Percentiles rank a stretch among this genome's conserved stretches.
Conservation (phyloP, 2,888 invertebrate species). For the Rambutsinella grinnellia region DNA sequence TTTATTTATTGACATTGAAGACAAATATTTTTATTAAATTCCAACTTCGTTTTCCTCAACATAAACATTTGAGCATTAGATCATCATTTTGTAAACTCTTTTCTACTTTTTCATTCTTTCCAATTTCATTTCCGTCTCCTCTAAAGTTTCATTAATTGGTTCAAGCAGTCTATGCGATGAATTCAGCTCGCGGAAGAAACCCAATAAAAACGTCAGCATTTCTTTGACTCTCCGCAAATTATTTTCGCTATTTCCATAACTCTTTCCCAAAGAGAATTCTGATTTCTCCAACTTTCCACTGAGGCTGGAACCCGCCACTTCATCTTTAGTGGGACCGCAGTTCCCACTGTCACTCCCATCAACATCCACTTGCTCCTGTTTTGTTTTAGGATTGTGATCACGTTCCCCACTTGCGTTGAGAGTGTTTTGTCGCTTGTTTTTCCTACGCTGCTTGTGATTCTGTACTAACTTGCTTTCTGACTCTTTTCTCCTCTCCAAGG, state of each 20-base stretch:
- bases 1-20: neutral
- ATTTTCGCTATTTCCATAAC: conserved; percentile 1
- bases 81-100: neutral
- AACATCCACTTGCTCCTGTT: neutral
- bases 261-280: neutral
- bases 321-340: too few species aligned
- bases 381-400: conserved; percentile 7
- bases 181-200: conserved; percentile 35
- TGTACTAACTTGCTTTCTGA: too few species aligned
- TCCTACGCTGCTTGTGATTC: conserved; percentile 1
- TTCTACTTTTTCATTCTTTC: too few species aligned
- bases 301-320: neutral
- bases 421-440: neutral
- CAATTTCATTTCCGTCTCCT: conserved; percentile 24
- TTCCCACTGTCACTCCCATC: neutral
- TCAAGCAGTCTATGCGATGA: conserved; percentile 39
- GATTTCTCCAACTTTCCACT: neutral
- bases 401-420: neutral
- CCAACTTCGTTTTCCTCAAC: neutral
- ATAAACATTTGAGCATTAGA: too few species aligned
- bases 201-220: conserved; percentile 35
- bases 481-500: conserved; percentile 27
- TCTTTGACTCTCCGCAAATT: conserved; percentile 27
- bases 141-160: conserved; percentile 34
- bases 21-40: too few species aligned